Evolutionary conservation across 2,888 invertebrate species (phyloP).

Genomic region (Brachyptera putata): DNA sequence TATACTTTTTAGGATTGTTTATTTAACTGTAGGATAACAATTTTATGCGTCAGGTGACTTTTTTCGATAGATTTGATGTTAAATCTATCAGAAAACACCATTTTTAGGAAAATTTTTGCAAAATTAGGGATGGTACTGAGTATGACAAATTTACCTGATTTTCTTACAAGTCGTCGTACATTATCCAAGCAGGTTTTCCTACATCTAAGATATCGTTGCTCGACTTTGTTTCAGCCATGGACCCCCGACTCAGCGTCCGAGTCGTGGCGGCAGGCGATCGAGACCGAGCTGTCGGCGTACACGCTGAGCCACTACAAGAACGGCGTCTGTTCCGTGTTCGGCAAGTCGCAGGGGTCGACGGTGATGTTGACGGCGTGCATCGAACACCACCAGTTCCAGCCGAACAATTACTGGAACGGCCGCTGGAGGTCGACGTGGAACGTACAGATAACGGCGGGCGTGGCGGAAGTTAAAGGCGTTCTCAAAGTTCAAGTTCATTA

Average conservation of each 20-base stretch:
- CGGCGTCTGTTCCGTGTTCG: constrained; percentile 67
- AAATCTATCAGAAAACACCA: too few species aligned
- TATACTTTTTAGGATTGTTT: too few species aligned
- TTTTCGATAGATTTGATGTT: too few species aligned
- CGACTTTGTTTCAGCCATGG: constrained; percentile 30
- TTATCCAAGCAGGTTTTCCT: too few species aligned
- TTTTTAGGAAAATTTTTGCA: too few species aligned
- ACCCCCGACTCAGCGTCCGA: constrained; percentile 72
- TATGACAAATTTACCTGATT: too few species aligned
- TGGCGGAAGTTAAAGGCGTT: constrained; percentile 78
- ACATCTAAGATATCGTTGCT: too few species aligned
- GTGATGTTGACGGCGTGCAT: constrained; percentile 89
- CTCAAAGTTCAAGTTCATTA: constrained; percentile 92
- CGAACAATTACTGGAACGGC: constrained; percentile 95
- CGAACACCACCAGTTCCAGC: constrained; percentile 98
- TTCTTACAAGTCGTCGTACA: too few species aligned
- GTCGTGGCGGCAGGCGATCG: constrained; percentile 86
- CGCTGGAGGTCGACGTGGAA: constrained; percentile 98
- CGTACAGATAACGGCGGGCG: constrained; percentile 66
- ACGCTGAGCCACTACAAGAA: constrained; percentile 91
- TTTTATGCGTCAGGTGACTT: too few species aligned
- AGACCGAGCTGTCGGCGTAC: constrained; percentile 85
- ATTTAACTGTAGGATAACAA: too few species aligned
- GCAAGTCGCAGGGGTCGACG: constrained; percentile 54
- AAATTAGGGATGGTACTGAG: too few species aligned